Conservation (phyloP, 2,797 vertebrate genomes). For the Chrosomus eos region DNA sequence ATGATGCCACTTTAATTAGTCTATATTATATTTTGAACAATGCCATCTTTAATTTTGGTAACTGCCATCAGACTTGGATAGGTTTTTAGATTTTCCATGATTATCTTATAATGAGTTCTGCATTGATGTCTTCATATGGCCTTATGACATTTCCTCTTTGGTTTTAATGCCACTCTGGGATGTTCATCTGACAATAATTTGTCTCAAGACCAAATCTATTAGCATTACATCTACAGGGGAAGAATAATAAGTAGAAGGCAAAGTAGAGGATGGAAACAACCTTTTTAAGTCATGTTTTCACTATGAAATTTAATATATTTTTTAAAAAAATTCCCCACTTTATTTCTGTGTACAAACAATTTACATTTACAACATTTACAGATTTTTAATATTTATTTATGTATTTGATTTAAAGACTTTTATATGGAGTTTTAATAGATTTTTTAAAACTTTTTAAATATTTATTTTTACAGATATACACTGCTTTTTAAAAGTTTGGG, state of each 20-base stretch:
- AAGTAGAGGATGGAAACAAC: background rate
- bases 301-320: background rate
- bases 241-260: background rate
- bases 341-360: too few relatives aligned
- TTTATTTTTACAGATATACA: too few relatives aligned
- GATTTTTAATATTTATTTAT: background rate
- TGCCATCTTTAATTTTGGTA: constrained; percentile 17
- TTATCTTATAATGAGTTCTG: constrained; percentile 25
- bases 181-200: background rate
- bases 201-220: background rate
- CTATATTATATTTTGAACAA: constrained; percentile 34
- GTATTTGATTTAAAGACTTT: background rate
- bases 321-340: too few relatives aligned
- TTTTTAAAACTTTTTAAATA: too few relatives aligned
- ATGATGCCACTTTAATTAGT: constrained; percentile 8
- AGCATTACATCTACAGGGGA: background rate
- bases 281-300: background rate
- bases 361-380: too few relatives aligned
- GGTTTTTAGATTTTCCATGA: constrained; percentile 25
- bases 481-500: too few relatives aligned
- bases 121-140: constrained; percentile 1
- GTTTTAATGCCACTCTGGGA: constrained; percentile 22
- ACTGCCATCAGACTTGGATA: constrained; percentile 14
- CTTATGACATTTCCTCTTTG: constrained; percentile 10
- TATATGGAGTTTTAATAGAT: background rate